Evolutionary conservation across 1,140 invertebrate genomes (phyloP), one percentile per base, ranked within the genome.

Genomic region (Aphaenogaster floridana): DNA sequence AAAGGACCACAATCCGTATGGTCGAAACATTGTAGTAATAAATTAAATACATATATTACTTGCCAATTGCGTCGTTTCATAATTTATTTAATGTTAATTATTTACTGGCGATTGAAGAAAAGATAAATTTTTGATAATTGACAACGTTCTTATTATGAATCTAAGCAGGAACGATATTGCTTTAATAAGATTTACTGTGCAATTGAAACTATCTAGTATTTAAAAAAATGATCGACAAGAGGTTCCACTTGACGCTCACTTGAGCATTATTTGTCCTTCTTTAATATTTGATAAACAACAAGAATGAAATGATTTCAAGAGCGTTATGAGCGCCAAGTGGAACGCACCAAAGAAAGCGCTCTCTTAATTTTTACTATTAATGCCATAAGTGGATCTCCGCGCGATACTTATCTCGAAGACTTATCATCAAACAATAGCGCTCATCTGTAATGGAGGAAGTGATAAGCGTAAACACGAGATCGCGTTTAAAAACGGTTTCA

Each of bases 371-470:
- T 69, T 71, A 21, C 3, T 28, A 45, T 57, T 45, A 69, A 2
- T 13, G 8, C 7, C 2, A 28, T 8, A n/a, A 71, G 6, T 57
- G 3, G 7, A 66, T 71, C 28, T 57, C 28, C 15, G 0, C 15
- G 50, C 34, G n/a, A 68, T 68, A 28, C 21, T 59, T 71, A 83
- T 72, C 52, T 79, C 11, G 17, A n/a, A 42, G 21, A 17, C 42
- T 36, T 59, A 68, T 52, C 13, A 83, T 83, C 52, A 72, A 6
- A 57, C 15, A 71, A 81, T 59, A 71, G 21, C 13, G 36, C 15
- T 81, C 9, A 72, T 80, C 8, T 45, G 48, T 81, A 81, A 69
- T 69, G 15, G n/a, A 69, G 13, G 17, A 79, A 52, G 5, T 21
- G 77, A 79, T 81, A 48, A 68, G 28, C 52, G 42, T 59, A 71